Percentiles rank a stretch among this genome's conserved stretches.
Conservation (phyloP, 2,888 invertebrate species). For the Cyclophora albipunctata region DNA sequence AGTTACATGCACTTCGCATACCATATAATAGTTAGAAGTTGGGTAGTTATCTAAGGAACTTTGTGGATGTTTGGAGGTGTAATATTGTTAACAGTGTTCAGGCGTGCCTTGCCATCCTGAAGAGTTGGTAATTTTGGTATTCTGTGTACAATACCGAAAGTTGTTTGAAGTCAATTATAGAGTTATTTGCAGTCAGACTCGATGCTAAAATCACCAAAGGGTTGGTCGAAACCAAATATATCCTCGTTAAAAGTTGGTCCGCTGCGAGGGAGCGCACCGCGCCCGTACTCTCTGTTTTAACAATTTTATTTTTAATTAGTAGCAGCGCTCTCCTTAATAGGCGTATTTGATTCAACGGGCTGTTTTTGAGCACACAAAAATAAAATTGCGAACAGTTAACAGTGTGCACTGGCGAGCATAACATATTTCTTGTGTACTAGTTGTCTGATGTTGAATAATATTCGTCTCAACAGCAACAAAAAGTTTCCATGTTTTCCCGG, state of each 20-base stretch:
- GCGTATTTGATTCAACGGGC: conserved; percentile 51
- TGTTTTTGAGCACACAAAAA: conserved; percentile 19
- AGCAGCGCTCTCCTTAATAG: conserved; percentile 57
- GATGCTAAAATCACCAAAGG: conserved; percentile 73
- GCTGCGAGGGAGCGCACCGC: conserved; percentile 42
- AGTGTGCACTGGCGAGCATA: no score
- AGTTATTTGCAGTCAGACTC: conserved; percentile 72
- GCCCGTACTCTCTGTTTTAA: conserved; percentile 57
- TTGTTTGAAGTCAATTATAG: conserved; percentile 72
- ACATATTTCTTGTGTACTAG: no score
- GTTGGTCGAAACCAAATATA: conserved; percentile 72
- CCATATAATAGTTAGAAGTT: conserved; percentile 11
- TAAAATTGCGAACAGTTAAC: no score
- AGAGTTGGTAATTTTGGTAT: conserved; percentile 37
- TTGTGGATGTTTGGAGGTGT: conserved; percentile 13
- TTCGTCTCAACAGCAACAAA: no score
- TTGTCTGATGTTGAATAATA: no score
- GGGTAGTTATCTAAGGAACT: conserved; percentile 10
- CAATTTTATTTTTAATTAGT: conserved; percentile 74
- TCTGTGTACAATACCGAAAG: conserved; percentile 51
- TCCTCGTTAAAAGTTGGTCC: conserved; percentile 74
- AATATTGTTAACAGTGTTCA: conserved; percentile 20
- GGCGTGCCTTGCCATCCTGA: conserved; percentile 20
- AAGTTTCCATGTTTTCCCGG: conserved; percentile 17
- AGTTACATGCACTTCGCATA: conserved; percentile 4